Base-by-base conservation (phyloP, 1,140 invertebrate species). In the Temnothorax longispinosus region DNA sequence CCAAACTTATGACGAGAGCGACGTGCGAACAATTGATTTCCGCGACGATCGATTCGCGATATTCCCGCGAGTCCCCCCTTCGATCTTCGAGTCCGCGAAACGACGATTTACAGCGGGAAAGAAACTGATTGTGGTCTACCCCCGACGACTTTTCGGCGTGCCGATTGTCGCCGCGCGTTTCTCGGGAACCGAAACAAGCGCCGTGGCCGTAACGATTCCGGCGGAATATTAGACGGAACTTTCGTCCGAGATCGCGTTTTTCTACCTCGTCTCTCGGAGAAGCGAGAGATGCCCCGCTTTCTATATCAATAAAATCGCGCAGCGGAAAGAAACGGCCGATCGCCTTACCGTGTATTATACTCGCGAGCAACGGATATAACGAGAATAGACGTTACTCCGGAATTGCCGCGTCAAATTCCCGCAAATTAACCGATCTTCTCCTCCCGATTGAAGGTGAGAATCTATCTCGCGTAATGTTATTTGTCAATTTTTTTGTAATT, bases 221-320 rank as follows among this genome's bases (percentile, higher is more conserved):
- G 10, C 32, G 47, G 10, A 35, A 74, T 38, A 50, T 27, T 27
- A 0, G 18, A 56, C 32, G 60, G 56, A 80, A 82, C 69, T 75
- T 74, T 84, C 67, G 80, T 82, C n/a, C 21, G 11, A 11, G 32
- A 62, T 44, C 56, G 54, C 56, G 54, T 75, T 82, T 47, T 74
- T 54, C 47, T 35, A 35, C 52, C 77, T 44, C 54, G 67, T 56
- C 38, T 32, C 44, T 44, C 21, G 38, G 78, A 27, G 27, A 71
- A 75, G 35, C 69, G 78, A 10, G 54, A 67, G 27, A 81, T 75
- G 80, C 69, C 80, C 80, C 32, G 80, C 80, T 84, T 84, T 84
- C 80, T 74, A 75, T 84, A 47, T 84, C 80, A 84, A 84, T 84
- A 75, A 84, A 84, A 84, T 84, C 69, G 69, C 80, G 32, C 69